Evolutionary conservation across 2,888 invertebrate genomes (phyloP).

Genomic region (Aspidiotus rigidus): DNA sequence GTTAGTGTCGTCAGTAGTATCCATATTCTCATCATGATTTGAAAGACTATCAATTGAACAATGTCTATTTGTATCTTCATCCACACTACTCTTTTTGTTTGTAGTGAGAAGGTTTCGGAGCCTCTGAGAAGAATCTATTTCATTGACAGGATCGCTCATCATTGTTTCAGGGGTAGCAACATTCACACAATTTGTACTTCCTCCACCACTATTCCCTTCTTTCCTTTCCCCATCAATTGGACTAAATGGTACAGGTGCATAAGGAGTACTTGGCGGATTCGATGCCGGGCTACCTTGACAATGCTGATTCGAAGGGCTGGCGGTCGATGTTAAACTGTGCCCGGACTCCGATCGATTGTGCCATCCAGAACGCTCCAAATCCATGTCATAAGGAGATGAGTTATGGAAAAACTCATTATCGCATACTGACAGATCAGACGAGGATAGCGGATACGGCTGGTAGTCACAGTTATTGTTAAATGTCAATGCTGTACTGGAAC

Average conservation of each 20-base stretch:
- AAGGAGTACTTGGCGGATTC: conserved; percentile 44
- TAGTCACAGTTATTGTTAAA: conserved; percentile 40
- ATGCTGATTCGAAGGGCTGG: conserved; percentile 45
- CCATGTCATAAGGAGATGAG: conserved; percentile 49
- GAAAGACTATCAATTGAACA: conserved; percentile 38
- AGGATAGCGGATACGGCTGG: conserved; percentile 41
- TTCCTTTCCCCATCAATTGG: conserved; percentile 52
- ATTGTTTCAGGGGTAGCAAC: conserved; percentile 44
- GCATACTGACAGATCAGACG: conserved; percentile 48
- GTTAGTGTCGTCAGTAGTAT: conserved; percentile 3
- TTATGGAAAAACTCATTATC: conserved; percentile 58
- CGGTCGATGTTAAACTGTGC: conserved; percentile 48
- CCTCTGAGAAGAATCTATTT: conserved; percentile 49
- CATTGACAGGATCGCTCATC: conserved; percentile 43
- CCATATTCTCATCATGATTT: conserved; percentile 33
- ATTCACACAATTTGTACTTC: no score
- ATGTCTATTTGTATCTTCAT: conserved; percentile 37
- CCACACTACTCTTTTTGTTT: conserved; percentile 38
- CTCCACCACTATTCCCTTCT: conserved; percentile 34
- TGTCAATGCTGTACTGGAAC: conserved; percentile 8
- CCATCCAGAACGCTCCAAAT: conserved; percentile 38
- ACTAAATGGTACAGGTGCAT: conserved; percentile 52
- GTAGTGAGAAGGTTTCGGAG: conserved; percentile 52
- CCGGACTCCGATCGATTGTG: conserved; percentile 53
- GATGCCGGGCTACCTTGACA: conserved; percentile 48